Percentiles rank a stretch among this genome's conserved stretches.
These are phyloP conservation scores for Potorous gilbertii DNA, from an alignment of 2,797 vertebrate species.

Conservation along the genomic window DNA sequence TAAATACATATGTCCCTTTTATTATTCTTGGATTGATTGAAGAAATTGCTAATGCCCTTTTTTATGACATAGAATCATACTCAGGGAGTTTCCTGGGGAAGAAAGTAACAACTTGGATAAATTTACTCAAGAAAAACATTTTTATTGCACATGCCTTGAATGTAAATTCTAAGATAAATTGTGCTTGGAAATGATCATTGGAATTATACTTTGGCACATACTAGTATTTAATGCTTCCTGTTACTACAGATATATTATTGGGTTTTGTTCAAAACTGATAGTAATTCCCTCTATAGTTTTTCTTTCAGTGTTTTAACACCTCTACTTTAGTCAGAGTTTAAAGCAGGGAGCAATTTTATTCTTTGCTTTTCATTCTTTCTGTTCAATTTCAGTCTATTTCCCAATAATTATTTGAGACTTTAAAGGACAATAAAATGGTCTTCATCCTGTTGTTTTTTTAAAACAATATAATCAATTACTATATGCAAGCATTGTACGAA, in stretches of 20 bases:
- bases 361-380: conserved; percentile 7
- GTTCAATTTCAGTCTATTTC: neutral
- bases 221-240: neutral
- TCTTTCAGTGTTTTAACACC: neutral
- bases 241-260: no score
- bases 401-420: neutral
- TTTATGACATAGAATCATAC: conserved; percentile 36
- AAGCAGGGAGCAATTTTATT: neutral
- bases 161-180: neutral
- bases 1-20: conserved; percentile 63
- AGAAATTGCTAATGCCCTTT: conserved; percentile 60
- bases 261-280: neutral
- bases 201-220: neutral
- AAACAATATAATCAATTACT: neutral
- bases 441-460: neutral
- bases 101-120: conserved; percentile 37
- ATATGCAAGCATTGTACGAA: neutral
- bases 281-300: neutral
- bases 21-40: conserved; percentile 64
- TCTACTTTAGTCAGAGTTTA: neutral
- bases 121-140: conserved; percentile 48
- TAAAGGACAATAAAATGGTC: neutral
- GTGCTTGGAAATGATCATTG: neutral
- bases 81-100: conserved; percentile 27
- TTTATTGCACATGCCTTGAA: neutral